phyloP scores from a whole-genome alignment of 1,140 invertebrate genomes.

The Listronotus oregonensis region DNA sequence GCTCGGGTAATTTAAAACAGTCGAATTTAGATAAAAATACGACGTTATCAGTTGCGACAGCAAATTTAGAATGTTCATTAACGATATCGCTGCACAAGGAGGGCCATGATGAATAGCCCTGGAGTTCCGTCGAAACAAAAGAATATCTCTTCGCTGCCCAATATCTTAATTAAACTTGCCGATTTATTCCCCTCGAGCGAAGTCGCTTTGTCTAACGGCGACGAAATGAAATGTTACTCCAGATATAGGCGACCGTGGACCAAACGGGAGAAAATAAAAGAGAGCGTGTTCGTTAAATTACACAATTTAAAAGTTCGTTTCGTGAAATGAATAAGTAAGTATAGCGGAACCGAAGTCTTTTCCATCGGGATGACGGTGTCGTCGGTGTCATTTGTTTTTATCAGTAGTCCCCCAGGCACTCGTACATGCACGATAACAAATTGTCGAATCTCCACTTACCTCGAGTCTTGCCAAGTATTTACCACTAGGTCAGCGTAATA shows the following conservation, averaged over 20 bases:
- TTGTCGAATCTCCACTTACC: slow-evolving; percentile 25
- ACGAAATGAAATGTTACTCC: slow-evolving; percentile 50
- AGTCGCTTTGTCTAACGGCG: slow-evolving; percentile 49
- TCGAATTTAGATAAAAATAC: slow-evolving; percentile 40
- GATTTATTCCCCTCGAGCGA: slow-evolving; percentile 51
- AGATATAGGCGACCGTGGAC: slow-evolving; percentile 34
- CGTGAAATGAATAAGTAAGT: slow-evolving; percentile 56
- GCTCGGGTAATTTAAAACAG: slow-evolving; percentile 23
- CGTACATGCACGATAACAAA: slow-evolving; percentile 45
- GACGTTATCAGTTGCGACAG: slow-evolving; percentile 45
- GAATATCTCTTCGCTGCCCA: slow-evolving; percentile 54
- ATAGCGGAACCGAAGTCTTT: slow-evolving; percentile 45
- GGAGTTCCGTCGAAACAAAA: slow-evolving; percentile 52
- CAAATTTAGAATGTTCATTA: slow-evolving; percentile 57
- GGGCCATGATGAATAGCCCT: slow-evolving; percentile 54
- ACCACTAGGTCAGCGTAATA: slow-evolving; percentile 1
- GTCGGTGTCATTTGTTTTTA: slow-evolving; percentile 54
- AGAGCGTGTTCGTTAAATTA: slow-evolving; percentile 54
- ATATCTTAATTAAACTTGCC: slow-evolving; percentile 58
- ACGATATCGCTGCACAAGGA: slow-evolving; percentile 48
- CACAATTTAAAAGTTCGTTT: slow-evolving; percentile 56
- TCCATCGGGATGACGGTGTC: slow-evolving; percentile 48
- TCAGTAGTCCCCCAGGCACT: slow-evolving; percentile 47
- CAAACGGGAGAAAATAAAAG: slow-evolving; percentile 48
- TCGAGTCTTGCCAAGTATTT: slow-evolving; percentile 2